phyloP scores from a whole-genome alignment of 1,140 invertebrate species.

The Thaumatotibia leucotreta region DNA sequence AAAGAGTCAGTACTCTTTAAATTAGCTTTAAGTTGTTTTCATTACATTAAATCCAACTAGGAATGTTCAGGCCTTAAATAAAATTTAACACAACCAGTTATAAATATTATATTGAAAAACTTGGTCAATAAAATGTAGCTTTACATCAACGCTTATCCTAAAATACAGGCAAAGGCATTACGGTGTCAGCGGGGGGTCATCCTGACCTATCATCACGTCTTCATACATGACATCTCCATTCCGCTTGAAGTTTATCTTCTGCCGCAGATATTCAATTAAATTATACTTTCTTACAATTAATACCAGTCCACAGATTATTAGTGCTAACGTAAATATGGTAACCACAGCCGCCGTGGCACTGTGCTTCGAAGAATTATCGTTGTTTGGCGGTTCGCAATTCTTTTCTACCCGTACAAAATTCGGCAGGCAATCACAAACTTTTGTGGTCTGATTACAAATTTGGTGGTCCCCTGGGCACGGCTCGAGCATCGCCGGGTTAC shows the following conservation, averaged over 20 bases:
- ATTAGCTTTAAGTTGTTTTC: too few relatives aligned
- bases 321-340: conserved; percentile 59
- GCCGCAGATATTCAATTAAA: conserved; percentile 63
- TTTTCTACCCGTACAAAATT: conserved; percentile 43
- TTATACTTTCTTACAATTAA: conserved; percentile 69
- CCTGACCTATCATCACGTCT: conserved; percentile 75
- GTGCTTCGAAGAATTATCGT: conserved; percentile 27
- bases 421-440: conserved; percentile 46
- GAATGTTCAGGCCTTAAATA: conserved; percentile 10
- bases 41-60: background rate
- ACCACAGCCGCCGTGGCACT: conserved; percentile 48
- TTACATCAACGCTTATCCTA: conserved; percentile 20
- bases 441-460: conserved; percentile 39
- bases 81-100: background rate
- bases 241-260: conserved; percentile 60
- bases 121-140: conserved; percentile 14
- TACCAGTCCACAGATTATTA: conserved; percentile 58
- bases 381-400: conserved; percentile 33
- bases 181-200: conserved; percentile 69
- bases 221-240: conserved; percentile 71
- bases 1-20: too few relatives aligned
- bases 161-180: conserved; percentile 27
- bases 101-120: conserved; percentile 1
- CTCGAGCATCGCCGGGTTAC: conserved; percentile 42
- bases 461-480: conserved; percentile 45